Conservation (phyloP, 2,797 vertebrate genomes). For the Florisuga fusca region DNA sequence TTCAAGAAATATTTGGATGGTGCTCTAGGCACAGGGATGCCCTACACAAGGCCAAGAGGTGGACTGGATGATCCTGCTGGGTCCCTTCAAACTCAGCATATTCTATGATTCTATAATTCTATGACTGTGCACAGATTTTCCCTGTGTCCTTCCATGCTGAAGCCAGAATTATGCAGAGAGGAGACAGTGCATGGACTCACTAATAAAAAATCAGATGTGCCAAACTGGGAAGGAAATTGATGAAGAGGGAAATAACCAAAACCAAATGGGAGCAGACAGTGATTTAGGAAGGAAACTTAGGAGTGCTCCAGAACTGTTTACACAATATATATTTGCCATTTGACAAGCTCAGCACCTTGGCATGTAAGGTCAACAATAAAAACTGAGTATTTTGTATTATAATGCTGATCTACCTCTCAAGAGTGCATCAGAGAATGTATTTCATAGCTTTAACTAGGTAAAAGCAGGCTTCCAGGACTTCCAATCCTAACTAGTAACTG, state of each 20-base stretch:
- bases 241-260: background rate
- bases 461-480: background rate
- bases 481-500: background rate
- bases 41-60: too few species aligned
- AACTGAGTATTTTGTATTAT: background rate
- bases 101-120: too few species aligned
- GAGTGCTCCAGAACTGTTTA: background rate
- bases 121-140: background rate
- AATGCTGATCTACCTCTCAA: background rate
- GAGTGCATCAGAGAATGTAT: background rate
- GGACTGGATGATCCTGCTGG: too few species aligned
- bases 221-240: background rate
- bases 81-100: too few species aligned
- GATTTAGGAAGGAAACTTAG: background rate
- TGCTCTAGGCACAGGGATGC: too few species aligned
- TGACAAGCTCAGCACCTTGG: background rate
- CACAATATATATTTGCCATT: background rate
- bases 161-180: background rate
- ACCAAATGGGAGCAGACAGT: background rate
- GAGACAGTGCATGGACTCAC: background rate
- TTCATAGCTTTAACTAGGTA: background rate
- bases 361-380: background rate
- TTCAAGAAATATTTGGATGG: too few species aligned
- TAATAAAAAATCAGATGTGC: background rate
- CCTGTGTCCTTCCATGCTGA: accelerated